Percentiles rank a stretch among this genome's conserved stretches.
phyloP scores from a whole-genome alignment of 1,140 invertebrate species.

The Galleria mellonella region DNA sequence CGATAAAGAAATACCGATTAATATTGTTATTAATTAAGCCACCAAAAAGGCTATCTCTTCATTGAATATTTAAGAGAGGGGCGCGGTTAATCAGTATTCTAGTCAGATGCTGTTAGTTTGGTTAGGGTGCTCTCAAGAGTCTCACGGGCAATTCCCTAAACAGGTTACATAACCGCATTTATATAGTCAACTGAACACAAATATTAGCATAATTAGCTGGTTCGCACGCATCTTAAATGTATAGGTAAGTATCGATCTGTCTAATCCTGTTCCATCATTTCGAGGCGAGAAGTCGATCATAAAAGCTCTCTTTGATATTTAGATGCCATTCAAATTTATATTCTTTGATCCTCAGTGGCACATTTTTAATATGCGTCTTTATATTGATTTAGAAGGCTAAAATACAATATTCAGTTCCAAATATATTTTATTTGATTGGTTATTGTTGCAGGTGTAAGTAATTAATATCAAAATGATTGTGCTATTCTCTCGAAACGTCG shows the following conservation, averaged over 20 bases:
- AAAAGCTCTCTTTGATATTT: slow-evolving; percentile 1
- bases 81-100: slow-evolving; percentile 42
- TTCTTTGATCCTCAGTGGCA: neutral
- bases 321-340: slow-evolving; percentile 2
- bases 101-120: slow-evolving; percentile 45
- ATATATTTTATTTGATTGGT: too few species aligned
- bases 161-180: slow-evolving; percentile 51
- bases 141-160: slow-evolving; percentile 48
- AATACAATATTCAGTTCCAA: too few species aligned
- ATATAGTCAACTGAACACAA: slow-evolving; percentile 48
- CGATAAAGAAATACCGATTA: slow-evolving; percentile 6
- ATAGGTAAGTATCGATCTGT: slow-evolving; percentile 9
- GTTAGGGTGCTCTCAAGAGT: slow-evolving; percentile 44
- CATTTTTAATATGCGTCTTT: too few species aligned
- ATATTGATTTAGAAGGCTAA: too few species aligned
- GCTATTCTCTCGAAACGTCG: too few species aligned
- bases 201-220: slow-evolving; percentile 57
- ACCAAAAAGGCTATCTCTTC: slow-evolving; percentile 38
- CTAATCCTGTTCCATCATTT: slow-evolving; percentile 15
- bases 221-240: slow-evolving; percentile 30
- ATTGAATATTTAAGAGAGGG: slow-evolving; percentile 32
- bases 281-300: neutral
- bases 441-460: too few species aligned
- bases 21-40: slow-evolving; percentile 39
- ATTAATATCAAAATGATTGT: too few species aligned